A percentile compares a stretch with the other conserved stretches of the same genome.
Conservation (phyloP, 2,113 vertebrate genomes). For the Malurus alboscapulatus region DNA sequence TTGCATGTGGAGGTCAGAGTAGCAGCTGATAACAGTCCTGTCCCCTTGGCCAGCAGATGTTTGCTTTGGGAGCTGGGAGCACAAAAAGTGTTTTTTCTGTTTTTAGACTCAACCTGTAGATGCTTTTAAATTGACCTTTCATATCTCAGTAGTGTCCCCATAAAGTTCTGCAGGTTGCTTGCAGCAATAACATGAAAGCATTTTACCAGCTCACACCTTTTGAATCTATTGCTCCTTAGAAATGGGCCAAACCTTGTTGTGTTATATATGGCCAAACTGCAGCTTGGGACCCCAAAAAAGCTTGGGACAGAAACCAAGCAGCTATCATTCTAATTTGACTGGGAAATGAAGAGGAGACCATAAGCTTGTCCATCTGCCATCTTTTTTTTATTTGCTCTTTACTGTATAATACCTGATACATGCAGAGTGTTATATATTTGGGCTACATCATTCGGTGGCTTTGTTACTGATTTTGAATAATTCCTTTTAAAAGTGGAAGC, state of each 20-base stretch:
- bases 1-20: background rate
- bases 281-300: background rate
- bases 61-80: background rate
- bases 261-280: background rate
- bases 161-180: background rate
- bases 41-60: background rate
- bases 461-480: background rate
- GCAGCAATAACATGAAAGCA: background rate
- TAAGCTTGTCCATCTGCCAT: background rate
- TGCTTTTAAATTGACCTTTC: background rate
- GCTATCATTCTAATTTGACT: background rate
- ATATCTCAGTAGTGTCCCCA: background rate
- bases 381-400: background rate
- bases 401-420: background rate
- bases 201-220: background rate
- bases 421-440: background rate
- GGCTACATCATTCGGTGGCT: background rate
- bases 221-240: background rate
- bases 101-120: background rate
- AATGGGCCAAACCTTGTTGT: background rate
- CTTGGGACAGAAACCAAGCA: background rate
- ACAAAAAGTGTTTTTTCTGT: background rate
- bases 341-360: background rate
- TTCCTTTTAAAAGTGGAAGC: background rate
- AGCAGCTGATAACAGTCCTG: background rate